Evolutionary conservation across 2,888 invertebrate genomes (phyloP).

Genomic region (Drosophila mimica): DNA sequence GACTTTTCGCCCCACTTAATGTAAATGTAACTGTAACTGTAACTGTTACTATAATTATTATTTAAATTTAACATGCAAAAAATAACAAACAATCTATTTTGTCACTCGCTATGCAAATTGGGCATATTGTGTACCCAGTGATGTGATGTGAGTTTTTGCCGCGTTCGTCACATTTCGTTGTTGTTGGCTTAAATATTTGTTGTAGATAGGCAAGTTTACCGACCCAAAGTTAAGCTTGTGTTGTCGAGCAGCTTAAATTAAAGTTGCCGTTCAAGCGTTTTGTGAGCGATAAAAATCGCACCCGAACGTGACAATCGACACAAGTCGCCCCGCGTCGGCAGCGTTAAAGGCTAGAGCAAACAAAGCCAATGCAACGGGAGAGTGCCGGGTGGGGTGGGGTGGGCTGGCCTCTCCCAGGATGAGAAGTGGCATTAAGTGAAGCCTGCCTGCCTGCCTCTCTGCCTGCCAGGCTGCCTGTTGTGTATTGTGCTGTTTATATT

Average conservation of each 20-base stretch:
- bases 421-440: constrained; percentile 28
- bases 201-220: background rate
- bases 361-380: constrained; percentile 39
- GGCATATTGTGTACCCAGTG: background rate
- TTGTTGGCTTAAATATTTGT: background rate
- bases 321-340: constrained; percentile 42
- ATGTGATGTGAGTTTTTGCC: background rate
- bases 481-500: constrained; percentile 23
- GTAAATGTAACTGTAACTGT: background rate
- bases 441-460: constrained; percentile 10
- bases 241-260: constrained; percentile 51
- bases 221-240: background rate
- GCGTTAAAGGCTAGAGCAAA: constrained; percentile 58
- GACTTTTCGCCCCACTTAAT: background rate
- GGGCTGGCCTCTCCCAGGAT: constrained; percentile 5
- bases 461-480: background rate
- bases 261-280: constrained; percentile 54
- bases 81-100: background rate
- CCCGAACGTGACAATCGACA: constrained; percentile 72
- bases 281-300: constrained; percentile 68
- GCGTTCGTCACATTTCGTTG: background rate
- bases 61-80: background rate
- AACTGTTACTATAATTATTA: background rate
- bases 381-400: background rate
- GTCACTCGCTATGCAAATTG: background rate